A percentile compares a stretch with the other conserved stretches of the same genome.
Evolutionary conservation across 2,888 invertebrate species (phyloP).

Genomic region (Latrodectus hesperus): DNA sequence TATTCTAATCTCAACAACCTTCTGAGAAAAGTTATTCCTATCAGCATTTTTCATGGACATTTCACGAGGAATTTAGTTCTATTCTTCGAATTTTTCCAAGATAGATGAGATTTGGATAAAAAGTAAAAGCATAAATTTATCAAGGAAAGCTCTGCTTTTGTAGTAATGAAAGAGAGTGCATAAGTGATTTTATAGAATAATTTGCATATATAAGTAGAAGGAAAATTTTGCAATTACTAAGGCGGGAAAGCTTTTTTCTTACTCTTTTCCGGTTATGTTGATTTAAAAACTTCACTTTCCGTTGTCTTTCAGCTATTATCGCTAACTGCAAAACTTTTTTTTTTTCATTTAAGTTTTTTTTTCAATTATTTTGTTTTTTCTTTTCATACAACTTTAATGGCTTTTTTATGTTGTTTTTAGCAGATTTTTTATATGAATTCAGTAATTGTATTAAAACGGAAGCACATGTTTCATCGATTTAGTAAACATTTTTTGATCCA

Average conservation of each 20-base stretch:
- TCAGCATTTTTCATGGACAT: neutral
- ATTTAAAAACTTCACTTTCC: constrained; percentile 44
- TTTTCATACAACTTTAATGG: constrained; percentile 81
- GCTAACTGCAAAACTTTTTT: constrained; percentile 20
- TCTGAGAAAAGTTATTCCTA: too few species aligned
- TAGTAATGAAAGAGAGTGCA: constrained; percentile 49
- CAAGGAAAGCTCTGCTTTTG: constrained; percentile 29
- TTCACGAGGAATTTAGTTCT: neutral
- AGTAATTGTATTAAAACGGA: too few species aligned
- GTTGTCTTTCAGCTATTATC: constrained; percentile 45
- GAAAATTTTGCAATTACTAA: constrained; percentile 62
- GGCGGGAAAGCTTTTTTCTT: constrained; percentile 41
- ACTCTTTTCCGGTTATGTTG: constrained; percentile 49
- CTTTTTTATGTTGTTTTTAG: neutral
- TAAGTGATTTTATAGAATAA: constrained; percentile 60
- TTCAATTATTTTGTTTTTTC: neutral
- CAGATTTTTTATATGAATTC: neutral
- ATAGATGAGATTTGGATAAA: constrained; percentile 6
- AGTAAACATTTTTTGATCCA: too few species aligned
- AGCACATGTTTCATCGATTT: too few species aligned
- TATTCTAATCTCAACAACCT: too few species aligned
- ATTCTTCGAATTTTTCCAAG: neutral
- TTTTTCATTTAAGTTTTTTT: constrained; percentile 13
- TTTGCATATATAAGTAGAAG: constrained; percentile 61
- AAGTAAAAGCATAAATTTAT: constrained; percentile 41